Evolutionary conservation across 2,888 invertebrate genomes (phyloP).

Genomic region (Cephus runcator): DNA sequence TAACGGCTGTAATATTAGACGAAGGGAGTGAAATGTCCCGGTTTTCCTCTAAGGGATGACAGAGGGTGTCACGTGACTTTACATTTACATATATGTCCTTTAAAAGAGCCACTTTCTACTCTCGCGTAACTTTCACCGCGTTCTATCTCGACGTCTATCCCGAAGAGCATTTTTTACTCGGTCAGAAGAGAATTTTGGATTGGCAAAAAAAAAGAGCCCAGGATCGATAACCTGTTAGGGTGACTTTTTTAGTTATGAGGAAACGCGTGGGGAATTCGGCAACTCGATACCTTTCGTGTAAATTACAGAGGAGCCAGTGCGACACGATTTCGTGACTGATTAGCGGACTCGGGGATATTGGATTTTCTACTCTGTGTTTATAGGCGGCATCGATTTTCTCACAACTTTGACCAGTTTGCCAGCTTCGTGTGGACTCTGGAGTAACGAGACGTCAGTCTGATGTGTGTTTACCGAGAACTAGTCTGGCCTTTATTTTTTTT

Average conservation of each 20-base stretch:
- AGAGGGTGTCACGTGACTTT: not conserved
- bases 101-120: not conserved
- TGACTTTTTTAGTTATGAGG: not conserved
- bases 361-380: not conserved
- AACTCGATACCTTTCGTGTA: not conserved
- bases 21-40: not conserved
- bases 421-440: not conserved
- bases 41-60: not conserved
- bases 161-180: not conserved
- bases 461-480: not conserved
- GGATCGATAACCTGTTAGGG: not conserved
- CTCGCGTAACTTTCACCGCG: not conserved
- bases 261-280: not conserved
- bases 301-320: not conserved
- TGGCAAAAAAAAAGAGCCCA: not conserved
- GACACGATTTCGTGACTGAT: not conserved
- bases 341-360: not conserved
- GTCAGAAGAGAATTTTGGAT: not conserved
- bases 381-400: not conserved
- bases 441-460: not conserved
- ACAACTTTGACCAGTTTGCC: not conserved
- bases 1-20: slow-evolving; percentile 47
- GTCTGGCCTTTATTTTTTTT: not conserved
- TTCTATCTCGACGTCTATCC: too few relatives aligned
- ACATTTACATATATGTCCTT: not conserved